A percentile compares a stretch with the other conserved stretches of the same genome.
phyloP scores from a whole-genome alignment of 2,797 vertebrate species.

The Trematomus bernacchii region DNA sequence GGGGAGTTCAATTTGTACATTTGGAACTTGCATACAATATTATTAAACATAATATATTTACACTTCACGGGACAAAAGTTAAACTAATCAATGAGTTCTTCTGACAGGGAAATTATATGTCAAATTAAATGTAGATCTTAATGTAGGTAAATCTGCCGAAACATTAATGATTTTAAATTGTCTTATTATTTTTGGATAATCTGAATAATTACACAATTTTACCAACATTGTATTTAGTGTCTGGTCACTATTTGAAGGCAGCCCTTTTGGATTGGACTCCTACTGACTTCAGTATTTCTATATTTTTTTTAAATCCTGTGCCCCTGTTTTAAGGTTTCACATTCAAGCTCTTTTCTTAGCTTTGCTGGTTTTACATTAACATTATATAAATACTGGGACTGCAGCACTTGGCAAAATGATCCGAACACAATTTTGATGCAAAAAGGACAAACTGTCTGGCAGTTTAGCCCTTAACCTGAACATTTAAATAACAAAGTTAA shows the following conservation, averaged over 20 bases:
- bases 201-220: neutral
- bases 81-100: neutral
- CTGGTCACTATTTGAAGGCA: neutral
- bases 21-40: neutral
- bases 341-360: conserved; percentile 4
- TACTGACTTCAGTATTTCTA: neutral
- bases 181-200: neutral
- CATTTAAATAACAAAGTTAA: conserved; percentile 31
- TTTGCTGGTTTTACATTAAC: neutral
- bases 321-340: neutral
- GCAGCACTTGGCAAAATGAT: conserved; percentile 25
- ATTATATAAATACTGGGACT: neutral
- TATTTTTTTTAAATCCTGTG: neutral
- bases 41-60: neutral
- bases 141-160: neutral
- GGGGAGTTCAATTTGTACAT: neutral
- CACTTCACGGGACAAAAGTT: neutral
- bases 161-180: too few relatives aligned
- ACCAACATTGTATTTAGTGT: neutral
- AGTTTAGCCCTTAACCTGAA: conserved; percentile 6
- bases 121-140: neutral
- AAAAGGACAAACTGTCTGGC: conserved; percentile 31
- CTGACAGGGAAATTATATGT: neutral
- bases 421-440: conserved; percentile 33
- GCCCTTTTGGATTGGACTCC: neutral